Conservation (phyloP, 2,797 vertebrate species). For the Nyctibius grandis region DNA sequence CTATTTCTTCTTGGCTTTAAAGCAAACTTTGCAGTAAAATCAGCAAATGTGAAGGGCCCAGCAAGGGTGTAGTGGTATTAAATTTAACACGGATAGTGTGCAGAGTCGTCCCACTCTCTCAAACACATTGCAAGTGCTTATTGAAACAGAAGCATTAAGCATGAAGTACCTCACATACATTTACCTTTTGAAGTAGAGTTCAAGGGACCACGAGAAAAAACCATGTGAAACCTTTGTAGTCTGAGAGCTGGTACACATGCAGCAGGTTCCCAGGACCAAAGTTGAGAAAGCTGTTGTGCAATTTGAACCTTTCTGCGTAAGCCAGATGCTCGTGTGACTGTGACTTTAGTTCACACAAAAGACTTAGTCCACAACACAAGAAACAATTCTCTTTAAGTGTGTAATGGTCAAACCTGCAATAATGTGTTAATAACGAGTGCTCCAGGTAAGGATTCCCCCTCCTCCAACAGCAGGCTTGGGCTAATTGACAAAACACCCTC, state of each 20-base stretch:
- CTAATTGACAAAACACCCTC: background rate
- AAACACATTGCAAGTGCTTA: background rate
- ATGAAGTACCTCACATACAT: background rate
- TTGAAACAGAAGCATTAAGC: background rate
- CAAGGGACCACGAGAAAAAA: background rate
- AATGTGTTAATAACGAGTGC: background rate
- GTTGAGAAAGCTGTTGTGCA: slow-evolving; percentile 1
- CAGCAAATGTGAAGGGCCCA: background rate
- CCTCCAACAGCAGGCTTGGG: background rate
- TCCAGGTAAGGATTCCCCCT: background rate
- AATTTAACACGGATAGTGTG: background rate
- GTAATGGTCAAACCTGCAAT: background rate
- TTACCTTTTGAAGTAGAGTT: background rate
- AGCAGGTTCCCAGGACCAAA: background rate
- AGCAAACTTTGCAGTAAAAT: background rate
- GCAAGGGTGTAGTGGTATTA: background rate
- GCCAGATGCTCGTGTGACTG: background rate
- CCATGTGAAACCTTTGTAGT: background rate
- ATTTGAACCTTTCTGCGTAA: background rate
- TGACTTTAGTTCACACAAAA: background rate
- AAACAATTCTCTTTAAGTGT: background rate
- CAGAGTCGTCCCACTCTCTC: background rate
- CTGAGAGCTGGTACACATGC: slow-evolving; percentile 3
- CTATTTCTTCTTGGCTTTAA: background rate
- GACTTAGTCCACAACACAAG: background rate